A percentile compares a stretch with the other conserved stretches of the same genome.
phyloP scores from a whole-genome alignment of 2,888 invertebrate species.

The Folsomia candida region DNA sequence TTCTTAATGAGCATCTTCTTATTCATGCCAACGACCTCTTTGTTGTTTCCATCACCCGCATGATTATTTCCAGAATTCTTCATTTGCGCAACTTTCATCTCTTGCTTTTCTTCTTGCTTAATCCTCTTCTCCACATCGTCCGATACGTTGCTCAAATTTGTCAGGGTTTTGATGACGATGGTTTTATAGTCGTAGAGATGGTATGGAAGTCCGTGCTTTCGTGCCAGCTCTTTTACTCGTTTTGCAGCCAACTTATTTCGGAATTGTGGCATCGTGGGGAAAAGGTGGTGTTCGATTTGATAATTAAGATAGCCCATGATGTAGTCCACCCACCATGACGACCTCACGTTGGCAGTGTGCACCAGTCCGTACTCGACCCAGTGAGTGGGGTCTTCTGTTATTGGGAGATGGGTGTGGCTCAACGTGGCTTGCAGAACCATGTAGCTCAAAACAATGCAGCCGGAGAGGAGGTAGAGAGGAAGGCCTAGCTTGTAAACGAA shows the following conservation, averaged over 20 bases:
- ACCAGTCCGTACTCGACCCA: slow-evolving; percentile 38
- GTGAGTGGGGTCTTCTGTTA: slow-evolving; percentile 26
- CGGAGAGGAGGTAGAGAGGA: slow-evolving; percentile 28
- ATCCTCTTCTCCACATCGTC: background rate
- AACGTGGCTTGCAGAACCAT: slow-evolving; percentile 34
- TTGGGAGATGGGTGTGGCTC: slow-evolving; percentile 37
- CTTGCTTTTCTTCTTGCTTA: background rate
- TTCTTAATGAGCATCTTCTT: no score
- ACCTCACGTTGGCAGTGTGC: slow-evolving; percentile 31
- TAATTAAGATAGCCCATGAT: slow-evolving; percentile 40
- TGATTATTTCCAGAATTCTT: no score
- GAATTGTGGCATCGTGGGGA: slow-evolving; percentile 40
- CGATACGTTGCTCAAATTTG: slow-evolving; percentile 24
- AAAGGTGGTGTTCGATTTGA: slow-evolving; percentile 20
- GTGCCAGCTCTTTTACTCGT: slow-evolving; percentile 28
- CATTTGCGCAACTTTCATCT: background rate
- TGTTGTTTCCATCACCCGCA: no score
- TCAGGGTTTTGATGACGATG: slow-evolving; percentile 25
- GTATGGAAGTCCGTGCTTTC: slow-evolving; percentile 29
- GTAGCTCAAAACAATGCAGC: slow-evolving; percentile 32
- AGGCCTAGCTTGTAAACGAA: slow-evolving; percentile 33
- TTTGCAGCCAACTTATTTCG: slow-evolving; percentile 22
- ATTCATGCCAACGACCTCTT: no score
- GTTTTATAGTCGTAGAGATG: slow-evolving; percentile 23
- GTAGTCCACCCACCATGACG: slow-evolving; percentile 17